Evolutionary conservation across 1,140 invertebrate genomes (phyloP).

Genomic region (Trinorchestia longiramus): DNA sequence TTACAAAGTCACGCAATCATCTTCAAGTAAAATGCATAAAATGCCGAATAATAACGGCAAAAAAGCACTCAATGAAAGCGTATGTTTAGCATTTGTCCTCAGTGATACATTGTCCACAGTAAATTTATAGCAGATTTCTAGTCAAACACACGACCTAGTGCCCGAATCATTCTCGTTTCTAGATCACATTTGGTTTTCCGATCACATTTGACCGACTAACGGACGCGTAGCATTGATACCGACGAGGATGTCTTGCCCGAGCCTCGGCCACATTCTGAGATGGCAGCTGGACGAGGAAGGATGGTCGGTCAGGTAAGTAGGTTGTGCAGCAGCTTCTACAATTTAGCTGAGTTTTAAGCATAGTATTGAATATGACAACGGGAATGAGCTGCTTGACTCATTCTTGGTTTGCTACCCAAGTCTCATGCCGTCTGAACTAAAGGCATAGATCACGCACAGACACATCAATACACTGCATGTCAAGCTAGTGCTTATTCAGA

Average conservation of each 20-base stretch:
- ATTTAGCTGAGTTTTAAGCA: not conserved
- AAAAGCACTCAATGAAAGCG: too few relatives aligned
- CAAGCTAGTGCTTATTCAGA: not conserved
- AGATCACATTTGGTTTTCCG: not conserved
- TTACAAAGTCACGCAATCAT: too few relatives aligned
- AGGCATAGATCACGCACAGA: too few relatives aligned
- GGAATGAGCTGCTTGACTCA: too few relatives aligned
- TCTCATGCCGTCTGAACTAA: too few relatives aligned
- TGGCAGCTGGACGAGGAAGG: slow-evolving; percentile 10
- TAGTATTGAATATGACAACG: not conserved
- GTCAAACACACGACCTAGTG: not conserved
- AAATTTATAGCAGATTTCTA: not conserved
- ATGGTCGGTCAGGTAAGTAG: not conserved
- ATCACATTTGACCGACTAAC: not conserved
- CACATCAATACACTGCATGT: too few relatives aligned
- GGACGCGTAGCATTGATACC: not conserved
- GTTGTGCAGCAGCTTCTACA: not conserved
- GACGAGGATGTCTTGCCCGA: not conserved
- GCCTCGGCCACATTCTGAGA: not conserved
- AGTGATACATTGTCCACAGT: too few relatives aligned
- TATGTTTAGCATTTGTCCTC: too few relatives aligned
- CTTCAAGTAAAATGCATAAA: too few relatives aligned
- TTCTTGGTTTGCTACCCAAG: too few relatives aligned
- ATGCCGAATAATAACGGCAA: too few relatives aligned
- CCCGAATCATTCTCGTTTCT: not conserved